Evolutionary conservation across 2,888 invertebrate genomes (phyloP), one percentile per base, ranked within the genome.

Genomic region (Cryptus armator): DNA sequence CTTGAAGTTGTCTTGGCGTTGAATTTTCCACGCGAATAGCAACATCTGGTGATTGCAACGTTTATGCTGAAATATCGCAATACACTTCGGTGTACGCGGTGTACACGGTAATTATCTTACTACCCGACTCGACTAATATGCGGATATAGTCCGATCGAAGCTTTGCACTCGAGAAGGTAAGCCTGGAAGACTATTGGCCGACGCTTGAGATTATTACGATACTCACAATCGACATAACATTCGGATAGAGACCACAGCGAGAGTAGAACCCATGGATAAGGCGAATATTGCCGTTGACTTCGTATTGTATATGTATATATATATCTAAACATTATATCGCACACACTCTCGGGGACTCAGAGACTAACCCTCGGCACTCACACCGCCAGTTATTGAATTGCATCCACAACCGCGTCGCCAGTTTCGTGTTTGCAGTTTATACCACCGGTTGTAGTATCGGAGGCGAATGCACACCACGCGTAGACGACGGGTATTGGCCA

Each of bases 321-420:
- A 37, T 6, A 37, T 37, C 1, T 37, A 37, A 7, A 37, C 7
- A 37, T 37, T 37, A 9, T 7, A 37, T 37, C 37, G 37, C 56
- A 19, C 24, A 12, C 56, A 24, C 56, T 19, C 56, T 10, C 16
- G 37, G 10, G 24, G 19, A 56, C 10, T 19, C 19, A 19, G 56
- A 3, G 12, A 12, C 56, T 24, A 32, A 64, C 16, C 10, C 64
- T n/a, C 64, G 43, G 43, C n/a, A 43, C 64, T 64, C 43, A 12
- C 64, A 37, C 37, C 64, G 32, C 37, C 37, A 32, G 71, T 71
- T 71, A 71, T 71, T 71, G 32, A 71, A 71, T 71, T 53, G 71
- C 53, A 71, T 71, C 71, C 71, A 14, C 53, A 43, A 51, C 53
- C 71, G 32, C 48, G 71, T 48, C 32, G 56, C 37, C 53, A 53